Percentiles rank a stretch among this genome's conserved stretches.
Evolutionary conservation across 2,113 vertebrate species (phyloP).

Genomic region (Bufo bufo): DNA sequence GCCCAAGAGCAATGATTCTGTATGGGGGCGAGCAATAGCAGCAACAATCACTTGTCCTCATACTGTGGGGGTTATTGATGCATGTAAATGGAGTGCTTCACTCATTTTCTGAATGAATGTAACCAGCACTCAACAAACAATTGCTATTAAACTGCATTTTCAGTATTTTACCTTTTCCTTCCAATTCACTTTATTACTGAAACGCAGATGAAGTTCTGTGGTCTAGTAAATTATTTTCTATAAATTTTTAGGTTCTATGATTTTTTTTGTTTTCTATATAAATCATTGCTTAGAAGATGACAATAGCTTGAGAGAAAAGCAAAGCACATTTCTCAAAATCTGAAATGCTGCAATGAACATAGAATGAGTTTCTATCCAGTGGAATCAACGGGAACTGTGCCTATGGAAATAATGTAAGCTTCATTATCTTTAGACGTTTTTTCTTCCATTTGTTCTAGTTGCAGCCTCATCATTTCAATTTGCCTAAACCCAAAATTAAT

Average conservation of each 20-base stretch:
- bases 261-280: conserved; percentile 48
- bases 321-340: conserved; percentile 41
- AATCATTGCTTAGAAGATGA: conserved; percentile 35
- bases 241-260: conserved; percentile 30
- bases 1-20: too few relatives aligned
- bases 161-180: background rate
- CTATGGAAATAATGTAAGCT: conserved; percentile 19
- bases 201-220: background rate
- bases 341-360: conserved; percentile 12
- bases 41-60: too few relatives aligned
- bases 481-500: background rate
- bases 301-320: conserved; percentile 41
- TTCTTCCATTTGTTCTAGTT: background rate
- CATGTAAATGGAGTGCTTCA: too few relatives aligned
- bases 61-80: too few relatives aligned
- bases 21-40: too few relatives aligned
- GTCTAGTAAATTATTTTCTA: conserved; percentile 8
- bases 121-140: background rate
- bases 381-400: conserved; percentile 10
- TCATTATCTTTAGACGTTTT: conserved; percentile 11
- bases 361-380: conserved; percentile 13
- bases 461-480: background rate
- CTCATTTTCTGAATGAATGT: too few relatives aligned
- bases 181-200: background rate
- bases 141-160: background rate